Conservation (phyloP, 2,797 vertebrate genomes). For the Thripadectes ignobilis region DNA sequence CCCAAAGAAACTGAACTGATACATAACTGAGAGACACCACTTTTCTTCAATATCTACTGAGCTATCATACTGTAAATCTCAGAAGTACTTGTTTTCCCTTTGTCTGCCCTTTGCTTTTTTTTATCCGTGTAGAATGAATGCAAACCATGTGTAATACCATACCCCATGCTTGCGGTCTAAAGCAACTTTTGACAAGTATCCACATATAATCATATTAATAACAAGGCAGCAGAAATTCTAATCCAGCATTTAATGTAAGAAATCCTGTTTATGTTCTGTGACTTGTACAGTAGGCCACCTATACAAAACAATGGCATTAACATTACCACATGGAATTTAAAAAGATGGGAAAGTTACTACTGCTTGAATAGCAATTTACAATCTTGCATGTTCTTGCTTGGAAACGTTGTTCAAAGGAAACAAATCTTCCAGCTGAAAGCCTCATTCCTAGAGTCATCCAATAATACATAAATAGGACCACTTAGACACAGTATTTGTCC, state of each 20-base stretch:
- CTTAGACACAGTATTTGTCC: constrained; percentile 5
- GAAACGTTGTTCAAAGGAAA: constrained; percentile 45
- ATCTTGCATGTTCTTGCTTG: background rate
- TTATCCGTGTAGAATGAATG: background rate
- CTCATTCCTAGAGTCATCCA: constrained; percentile 41
- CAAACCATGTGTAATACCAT: background rate
- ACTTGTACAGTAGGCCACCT: background rate
- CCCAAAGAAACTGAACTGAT: background rate
- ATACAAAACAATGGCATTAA: background rate
- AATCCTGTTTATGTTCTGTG: background rate
- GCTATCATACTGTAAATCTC: background rate
- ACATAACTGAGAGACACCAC: background rate
- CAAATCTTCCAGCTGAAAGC: constrained; percentile 50
- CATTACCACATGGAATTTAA: background rate
- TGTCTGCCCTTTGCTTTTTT: background rate
- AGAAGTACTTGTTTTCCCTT: background rate
- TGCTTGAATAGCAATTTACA: background rate
- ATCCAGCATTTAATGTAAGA: constrained; percentile 4
- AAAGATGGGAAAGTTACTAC: background rate
- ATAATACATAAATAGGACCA: constrained; percentile 43
- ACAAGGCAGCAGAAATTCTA: background rate
- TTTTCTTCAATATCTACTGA: background rate
- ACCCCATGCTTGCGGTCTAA: background rate
- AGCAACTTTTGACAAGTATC: background rate
- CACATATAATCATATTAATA: background rate